Conservation (phyloP, 2,797 vertebrate species). For the Epinephelus awoara region DNA sequence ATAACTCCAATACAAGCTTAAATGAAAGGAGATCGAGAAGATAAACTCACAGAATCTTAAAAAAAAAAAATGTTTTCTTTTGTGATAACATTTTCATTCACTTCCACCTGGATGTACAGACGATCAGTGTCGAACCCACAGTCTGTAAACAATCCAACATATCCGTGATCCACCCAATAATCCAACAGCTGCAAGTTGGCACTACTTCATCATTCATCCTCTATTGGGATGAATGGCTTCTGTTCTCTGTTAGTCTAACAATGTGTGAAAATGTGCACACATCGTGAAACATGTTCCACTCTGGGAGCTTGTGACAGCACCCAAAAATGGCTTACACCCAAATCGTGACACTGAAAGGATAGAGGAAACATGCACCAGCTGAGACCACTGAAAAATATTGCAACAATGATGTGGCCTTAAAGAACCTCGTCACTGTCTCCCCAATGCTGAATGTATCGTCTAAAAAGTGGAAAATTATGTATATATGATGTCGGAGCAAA, state of each 20-base stretch:
- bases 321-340: slow-evolving; percentile 22
- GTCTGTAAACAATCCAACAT: too few relatives aligned
- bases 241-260: not conserved
- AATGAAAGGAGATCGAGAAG: too few relatives aligned
- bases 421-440: slow-evolving; percentile 3
- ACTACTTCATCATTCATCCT: not conserved
- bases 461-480: slow-evolving; percentile 28
- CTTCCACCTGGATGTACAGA: too few relatives aligned
- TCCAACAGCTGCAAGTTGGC: not conserved
- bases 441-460: slow-evolving; percentile 11
- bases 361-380: slow-evolving; percentile 1
- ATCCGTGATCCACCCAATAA: not conserved
- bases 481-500: slow-evolving; percentile 12
- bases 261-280: not conserved
- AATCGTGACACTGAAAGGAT: not conserved
- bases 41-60: too few relatives aligned
- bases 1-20: too few relatives aligned
- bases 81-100: too few relatives aligned
- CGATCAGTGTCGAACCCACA: too few relatives aligned
- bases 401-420: slow-evolving; percentile 24
- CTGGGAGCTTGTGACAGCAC: not conserved
- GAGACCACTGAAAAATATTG: slow-evolving; percentile 15
- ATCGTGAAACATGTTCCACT: not conserved
- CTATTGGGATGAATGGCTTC: not conserved
- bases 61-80: too few relatives aligned